A percentile compares a stretch with the other conserved stretches of the same genome.
Evolutionary conservation across 2,113 vertebrate species (phyloP).

Genomic region (Riparia riparia): DNA sequence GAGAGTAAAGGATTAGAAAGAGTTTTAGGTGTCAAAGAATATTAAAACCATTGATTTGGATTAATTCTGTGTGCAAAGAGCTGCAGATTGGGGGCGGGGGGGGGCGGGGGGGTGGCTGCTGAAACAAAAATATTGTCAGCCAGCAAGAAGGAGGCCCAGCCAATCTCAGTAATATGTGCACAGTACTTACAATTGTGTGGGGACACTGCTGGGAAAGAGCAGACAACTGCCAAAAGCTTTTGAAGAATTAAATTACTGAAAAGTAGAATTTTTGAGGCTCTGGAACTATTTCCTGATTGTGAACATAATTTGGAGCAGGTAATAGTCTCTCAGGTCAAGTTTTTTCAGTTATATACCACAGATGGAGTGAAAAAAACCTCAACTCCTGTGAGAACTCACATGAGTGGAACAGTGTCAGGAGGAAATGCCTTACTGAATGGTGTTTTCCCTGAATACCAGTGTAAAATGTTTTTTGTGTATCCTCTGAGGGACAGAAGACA

Average conservation of each 20-base stretch:
- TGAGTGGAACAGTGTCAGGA: background rate
- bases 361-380: background rate
- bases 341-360: background rate
- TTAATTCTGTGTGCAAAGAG: background rate
- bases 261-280: background rate
- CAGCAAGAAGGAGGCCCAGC: background rate
- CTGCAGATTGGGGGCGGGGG: no score
- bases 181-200: background rate
- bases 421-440: background rate
- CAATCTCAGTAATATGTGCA: accelerated
- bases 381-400: background rate
- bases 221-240: background rate
- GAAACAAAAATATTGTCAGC: background rate
- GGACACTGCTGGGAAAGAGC: background rate
- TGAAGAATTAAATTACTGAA: background rate
- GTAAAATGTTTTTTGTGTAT: background rate
- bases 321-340: background rate
- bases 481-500: background rate
- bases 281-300: background rate
- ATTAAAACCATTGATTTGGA: background rate
- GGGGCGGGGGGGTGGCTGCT: background rate
- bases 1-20: background rate
- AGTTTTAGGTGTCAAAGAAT: background rate
- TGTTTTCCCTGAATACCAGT: background rate
- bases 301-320: background rate